Conservation (phyloP, 1,140 invertebrate genomes). For the Uloborus diversus region DNA sequence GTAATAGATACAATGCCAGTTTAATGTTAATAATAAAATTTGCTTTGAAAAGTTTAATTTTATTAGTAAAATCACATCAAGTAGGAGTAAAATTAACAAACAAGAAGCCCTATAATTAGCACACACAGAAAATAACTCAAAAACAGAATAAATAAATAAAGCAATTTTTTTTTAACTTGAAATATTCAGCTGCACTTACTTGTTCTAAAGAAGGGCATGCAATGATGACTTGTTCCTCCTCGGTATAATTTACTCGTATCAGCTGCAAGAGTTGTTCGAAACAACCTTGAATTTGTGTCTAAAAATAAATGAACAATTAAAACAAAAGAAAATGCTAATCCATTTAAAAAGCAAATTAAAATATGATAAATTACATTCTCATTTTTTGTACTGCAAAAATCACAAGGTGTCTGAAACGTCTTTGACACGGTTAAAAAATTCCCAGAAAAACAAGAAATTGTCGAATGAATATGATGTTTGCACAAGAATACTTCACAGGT, state of each 20-base stretch:
- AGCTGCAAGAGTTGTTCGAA: constrained; percentile 87
- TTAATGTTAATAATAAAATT: not conserved
- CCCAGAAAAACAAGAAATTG: not conserved
- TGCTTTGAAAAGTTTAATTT: not conserved
- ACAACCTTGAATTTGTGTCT: constrained; percentile 87
- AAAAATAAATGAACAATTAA: constrained; percentile 35
- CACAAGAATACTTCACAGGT: too few relatives aligned
- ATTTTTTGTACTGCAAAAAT: too few relatives aligned
- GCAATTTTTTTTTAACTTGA: not conserved
- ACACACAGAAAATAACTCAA: not conserved
- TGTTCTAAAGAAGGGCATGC: constrained; percentile 91
- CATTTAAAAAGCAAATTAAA: not conserved
- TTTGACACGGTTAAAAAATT: not conserved
- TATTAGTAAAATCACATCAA: not conserved
- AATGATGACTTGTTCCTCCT: constrained; percentile 83
- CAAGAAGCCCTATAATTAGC: not conserved
- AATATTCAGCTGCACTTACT: constrained; percentile 68
- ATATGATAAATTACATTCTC: not conserved
- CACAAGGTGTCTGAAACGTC: too few relatives aligned
- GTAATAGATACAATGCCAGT: not conserved
- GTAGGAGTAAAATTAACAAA: not conserved
- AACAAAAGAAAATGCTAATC: not conserved
- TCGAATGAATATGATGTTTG: too few relatives aligned
- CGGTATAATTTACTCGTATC: constrained; percentile 75
- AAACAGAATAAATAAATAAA: not conserved